These are phyloP conservation scores for Dynastes grantii DNA, from an alignment of 2,888 invertebrate genomes.

Conservation along the genomic window DNA sequence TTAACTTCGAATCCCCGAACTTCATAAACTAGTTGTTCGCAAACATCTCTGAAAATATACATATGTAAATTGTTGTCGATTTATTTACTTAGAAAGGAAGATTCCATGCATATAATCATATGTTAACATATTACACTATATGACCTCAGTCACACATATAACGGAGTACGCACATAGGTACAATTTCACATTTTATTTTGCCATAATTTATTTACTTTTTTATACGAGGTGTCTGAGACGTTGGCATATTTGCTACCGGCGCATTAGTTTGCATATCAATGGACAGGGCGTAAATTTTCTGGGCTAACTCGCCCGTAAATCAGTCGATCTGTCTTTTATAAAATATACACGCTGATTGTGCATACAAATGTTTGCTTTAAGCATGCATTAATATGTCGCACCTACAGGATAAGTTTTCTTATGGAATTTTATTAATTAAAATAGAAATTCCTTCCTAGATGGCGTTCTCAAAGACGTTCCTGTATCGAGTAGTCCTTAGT, in stretches of 20 bases:
- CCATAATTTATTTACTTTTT: slow-evolving; percentile 5
- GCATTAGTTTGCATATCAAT: slow-evolving; percentile 2
- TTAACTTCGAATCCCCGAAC: too few species aligned
- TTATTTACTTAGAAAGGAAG: too few species aligned
- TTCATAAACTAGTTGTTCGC: too few species aligned
- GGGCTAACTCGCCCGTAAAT: not conserved
- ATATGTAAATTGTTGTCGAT: too few species aligned
- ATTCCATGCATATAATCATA: not conserved
- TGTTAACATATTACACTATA: not conserved
- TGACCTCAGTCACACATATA: not conserved
- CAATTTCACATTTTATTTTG: not conserved
- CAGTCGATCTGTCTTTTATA: slow-evolving; percentile 3
- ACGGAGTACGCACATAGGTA: too few species aligned
- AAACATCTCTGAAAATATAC: too few species aligned
- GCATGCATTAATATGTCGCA: not conserved
- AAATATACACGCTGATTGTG: slow-evolving; percentile 11
- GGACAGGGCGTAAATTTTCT: slow-evolving; percentile 4
- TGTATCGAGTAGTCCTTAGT: not conserved
- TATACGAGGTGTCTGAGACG: not conserved
- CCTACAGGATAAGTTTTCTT: not conserved
- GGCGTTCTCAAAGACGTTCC: not conserved
- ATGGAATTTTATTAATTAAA: not conserved
- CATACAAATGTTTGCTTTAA: slow-evolving; percentile 8
- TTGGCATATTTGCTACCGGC: slow-evolving; percentile 18
- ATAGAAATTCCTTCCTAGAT: not conserved